Conservation (phyloP, 2,113 vertebrate species). For the Tamias sibiricus region DNA sequence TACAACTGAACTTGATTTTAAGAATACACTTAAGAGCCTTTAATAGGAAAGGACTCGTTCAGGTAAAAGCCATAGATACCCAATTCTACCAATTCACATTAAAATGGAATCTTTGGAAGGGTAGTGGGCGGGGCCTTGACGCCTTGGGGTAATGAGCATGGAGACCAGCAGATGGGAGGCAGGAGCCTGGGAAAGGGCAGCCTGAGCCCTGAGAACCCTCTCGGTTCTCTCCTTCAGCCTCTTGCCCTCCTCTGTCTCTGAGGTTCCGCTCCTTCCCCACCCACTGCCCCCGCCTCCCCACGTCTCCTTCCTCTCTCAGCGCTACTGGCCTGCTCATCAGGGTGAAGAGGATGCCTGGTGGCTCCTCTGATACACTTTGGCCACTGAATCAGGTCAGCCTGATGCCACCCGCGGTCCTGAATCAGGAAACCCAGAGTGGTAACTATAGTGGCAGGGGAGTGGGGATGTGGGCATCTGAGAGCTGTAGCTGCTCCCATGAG, state of each 20-base stretch:
- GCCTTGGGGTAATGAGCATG: accelerated
- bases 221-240: neutral
- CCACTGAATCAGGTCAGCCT: accelerated
- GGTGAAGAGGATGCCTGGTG: accelerated
- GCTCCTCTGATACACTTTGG: neutral
- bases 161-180: too few relatives aligned
- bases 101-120: neutral
- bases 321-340: neutral
- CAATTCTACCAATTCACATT: neutral
- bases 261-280: accelerated
- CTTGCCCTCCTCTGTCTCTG: neutral
- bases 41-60: neutral
- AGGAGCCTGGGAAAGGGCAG: accelerated
- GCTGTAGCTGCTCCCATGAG: accelerated
- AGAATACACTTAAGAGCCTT: neutral
- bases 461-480: too few relatives aligned
- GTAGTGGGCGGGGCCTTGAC: accelerated
- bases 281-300: accelerated
- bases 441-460: accelerated
- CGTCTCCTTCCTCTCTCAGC: neutral
- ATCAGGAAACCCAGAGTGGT: neutral
- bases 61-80: neutral
- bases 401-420: too few relatives aligned
- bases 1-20: neutral
- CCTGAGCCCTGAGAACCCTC: accelerated